Conservation (phyloP, 2,888 invertebrate genomes). For the Candidula unifasciata region DNA sequence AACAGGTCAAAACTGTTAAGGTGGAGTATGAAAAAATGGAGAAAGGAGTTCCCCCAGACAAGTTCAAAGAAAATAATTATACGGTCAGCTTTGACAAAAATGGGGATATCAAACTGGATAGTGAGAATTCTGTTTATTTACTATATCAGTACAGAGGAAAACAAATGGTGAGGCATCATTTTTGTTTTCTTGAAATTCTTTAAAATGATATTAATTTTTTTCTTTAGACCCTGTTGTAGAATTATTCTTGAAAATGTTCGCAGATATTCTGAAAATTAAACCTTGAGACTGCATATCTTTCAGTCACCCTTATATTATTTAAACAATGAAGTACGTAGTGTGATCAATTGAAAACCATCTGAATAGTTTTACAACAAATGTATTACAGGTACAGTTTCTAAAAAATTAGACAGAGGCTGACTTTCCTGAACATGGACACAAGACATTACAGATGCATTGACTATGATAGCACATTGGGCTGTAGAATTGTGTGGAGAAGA, state of each 20-base stretch:
- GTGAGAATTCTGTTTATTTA: slow-evolving; percentile 47
- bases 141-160: slow-evolving; percentile 41
- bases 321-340: no score
- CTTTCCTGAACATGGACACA: no score
- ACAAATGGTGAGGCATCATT: not conserved
- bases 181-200: not conserved
- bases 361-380: no score
- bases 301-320: no score
- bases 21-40: slow-evolving; percentile 58
- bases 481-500: no score
- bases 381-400: no score
- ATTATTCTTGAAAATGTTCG: not conserved
- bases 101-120: slow-evolving; percentile 56
- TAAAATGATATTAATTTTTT: not conserved
- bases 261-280: not conserved
- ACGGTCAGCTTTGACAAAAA: slow-evolving; percentile 56
- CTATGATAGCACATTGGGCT: no score
- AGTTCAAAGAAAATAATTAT: slow-evolving; percentile 53
- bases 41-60: slow-evolving; percentile 55
- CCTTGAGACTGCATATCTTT: no score
- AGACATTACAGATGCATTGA: no score
- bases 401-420: no score
- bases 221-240: not conserved
- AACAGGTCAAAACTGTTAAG: slow-evolving; percentile 51
- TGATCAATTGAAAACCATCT: no score